Evolutionary conservation across 2,888 invertebrate genomes (phyloP), one percentile per base, ranked within the genome.

Genomic region (Acleris sparsana): DNA sequence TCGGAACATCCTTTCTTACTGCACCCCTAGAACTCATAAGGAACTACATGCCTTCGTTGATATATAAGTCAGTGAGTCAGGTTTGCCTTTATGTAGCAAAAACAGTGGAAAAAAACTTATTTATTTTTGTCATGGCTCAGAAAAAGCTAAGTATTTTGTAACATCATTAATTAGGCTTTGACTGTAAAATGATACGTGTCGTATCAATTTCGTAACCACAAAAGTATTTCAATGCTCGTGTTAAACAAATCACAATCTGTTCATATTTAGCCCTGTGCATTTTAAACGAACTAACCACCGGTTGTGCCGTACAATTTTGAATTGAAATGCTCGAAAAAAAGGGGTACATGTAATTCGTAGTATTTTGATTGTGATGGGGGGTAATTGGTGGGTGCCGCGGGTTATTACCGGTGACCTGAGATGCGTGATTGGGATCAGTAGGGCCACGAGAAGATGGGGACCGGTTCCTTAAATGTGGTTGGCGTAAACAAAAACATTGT

Each of bases 301-400:
- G 79, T 77, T 80, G 69, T 72, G 72, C 69, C 71, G 72, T 74
- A 72, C 72, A 76, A 76, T 78, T 78, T 77, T 71, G 63, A 74
- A 75, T 73, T 68, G 62, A 72, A 70, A 69, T 72, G 60, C 39
- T 67, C 62, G 58, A 69, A 80, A 82, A 84, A 79, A 82, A 75
- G 72, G 80, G 73, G 74, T 77, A 76, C 73, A 71, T 79, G 79
- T 88, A 89, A 89, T 89, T 87, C 87, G 86, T 86, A 81, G 85
- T 87, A 84, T 86, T 88, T 88, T 86, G 88, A 85, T 86, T 86
- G 81, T 84, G 87, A 87, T 88, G 87, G 83, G 80, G 77, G 75
- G 82, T 88, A 89, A 89, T 89, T 88, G 82, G 72, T 75, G 85
- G 87, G 82, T 85, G 75, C 74, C 65, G 74, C 73, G 69, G 74